Conservation (phyloP, 2,113 vertebrate species). For the Antechinus stuartii region DNA sequence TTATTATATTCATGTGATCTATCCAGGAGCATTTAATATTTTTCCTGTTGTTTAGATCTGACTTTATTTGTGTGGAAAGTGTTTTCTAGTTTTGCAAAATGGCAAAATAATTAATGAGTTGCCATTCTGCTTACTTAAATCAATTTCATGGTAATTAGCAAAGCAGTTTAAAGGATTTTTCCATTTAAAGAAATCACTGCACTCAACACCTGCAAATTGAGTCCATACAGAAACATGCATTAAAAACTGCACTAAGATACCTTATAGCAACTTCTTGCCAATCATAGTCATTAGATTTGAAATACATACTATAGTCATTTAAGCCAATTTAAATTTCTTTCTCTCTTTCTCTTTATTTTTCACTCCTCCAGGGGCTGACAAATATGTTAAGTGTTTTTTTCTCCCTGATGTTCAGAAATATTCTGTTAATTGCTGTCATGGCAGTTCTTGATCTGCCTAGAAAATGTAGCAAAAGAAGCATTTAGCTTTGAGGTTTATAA, state of each 20-base stretch:
- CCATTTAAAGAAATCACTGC: background rate
- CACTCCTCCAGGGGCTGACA: background rate
- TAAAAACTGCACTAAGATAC: background rate
- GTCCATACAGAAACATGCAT: fast-evolving
- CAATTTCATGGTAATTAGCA: background rate
- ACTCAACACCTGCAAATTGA: background rate
- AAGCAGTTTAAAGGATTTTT: background rate
- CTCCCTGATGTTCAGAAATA: background rate
- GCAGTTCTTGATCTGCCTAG: constrained; percentile 57
- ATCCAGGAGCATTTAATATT: no score
- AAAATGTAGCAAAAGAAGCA: constrained; percentile 16
- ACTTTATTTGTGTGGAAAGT: no score
- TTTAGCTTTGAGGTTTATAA: constrained; percentile 1
- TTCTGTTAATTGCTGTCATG: constrained; percentile 56
- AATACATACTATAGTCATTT: background rate
- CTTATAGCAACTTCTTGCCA: background rate
- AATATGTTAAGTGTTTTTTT: constrained; percentile 58
- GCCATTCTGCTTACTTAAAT: background rate
- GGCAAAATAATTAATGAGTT: background rate
- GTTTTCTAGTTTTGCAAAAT: background rate
- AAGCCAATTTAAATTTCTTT: constrained; percentile 52
- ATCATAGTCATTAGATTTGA: constrained; percentile 36
- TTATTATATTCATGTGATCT: no score
- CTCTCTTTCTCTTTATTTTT: constrained; percentile 27
- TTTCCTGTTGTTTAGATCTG: no score